These are phyloP conservation scores for Cheiracanthium punctorium DNA, from an alignment of 2,888 invertebrate genomes.

Conservation along the genomic window DNA sequence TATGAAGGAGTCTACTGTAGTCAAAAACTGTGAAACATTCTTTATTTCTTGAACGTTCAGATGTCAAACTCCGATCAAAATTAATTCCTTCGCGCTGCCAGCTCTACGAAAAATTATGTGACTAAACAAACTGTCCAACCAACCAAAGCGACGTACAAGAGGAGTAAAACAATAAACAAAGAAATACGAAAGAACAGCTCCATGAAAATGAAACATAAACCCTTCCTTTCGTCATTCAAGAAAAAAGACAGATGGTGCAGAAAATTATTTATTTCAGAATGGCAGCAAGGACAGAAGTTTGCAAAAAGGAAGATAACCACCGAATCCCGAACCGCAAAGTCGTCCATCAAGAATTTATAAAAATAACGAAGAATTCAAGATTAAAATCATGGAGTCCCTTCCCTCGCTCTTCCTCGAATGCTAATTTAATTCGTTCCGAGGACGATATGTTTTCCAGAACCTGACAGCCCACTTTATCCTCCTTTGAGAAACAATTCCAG, in stretches of 20 bases:
- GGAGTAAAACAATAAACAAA: too few species aligned
- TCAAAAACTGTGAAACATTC: too few species aligned
- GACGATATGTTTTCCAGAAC: not conserved
- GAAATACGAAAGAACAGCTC: too few species aligned
- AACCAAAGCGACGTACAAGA: not conserved
- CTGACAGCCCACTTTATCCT: constrained; percentile 1
- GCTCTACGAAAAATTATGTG: too few species aligned
- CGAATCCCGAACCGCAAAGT: not conserved
- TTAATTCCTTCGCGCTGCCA: too few species aligned
- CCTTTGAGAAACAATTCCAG: not conserved
- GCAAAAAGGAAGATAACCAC: not conserved
- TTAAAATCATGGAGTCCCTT: constrained; percentile 3
- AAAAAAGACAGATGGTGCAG: not conserved
- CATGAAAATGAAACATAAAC: not conserved
- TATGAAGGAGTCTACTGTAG: too few species aligned
- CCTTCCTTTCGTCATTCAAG: not conserved
- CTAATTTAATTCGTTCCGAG: not conserved
- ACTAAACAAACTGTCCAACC: too few species aligned
- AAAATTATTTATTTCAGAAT: too few species aligned
- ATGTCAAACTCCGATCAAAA: too few species aligned
- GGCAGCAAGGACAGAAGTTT: not conserved
- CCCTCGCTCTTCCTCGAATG: not conserved
- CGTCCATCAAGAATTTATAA: constrained; percentile 2
- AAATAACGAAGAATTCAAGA: not conserved
- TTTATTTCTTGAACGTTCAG: too few species aligned